Conservation (phyloP, 2,888 invertebrate genomes). For the Teinopalpus imperialis region DNA sequence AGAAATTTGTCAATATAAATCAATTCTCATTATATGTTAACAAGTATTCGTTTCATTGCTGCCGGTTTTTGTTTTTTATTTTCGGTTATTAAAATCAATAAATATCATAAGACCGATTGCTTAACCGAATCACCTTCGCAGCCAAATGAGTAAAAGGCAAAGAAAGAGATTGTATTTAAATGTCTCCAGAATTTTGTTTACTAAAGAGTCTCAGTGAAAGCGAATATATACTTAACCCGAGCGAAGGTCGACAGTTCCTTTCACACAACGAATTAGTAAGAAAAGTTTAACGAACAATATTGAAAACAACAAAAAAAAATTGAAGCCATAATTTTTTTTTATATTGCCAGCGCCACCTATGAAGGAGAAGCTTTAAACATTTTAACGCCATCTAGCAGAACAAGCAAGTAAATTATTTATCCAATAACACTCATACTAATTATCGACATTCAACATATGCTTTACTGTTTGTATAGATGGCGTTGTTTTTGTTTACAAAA, state of each 20-base stretch:
- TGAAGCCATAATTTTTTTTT: conserved; percentile 24
- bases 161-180: conserved; percentile 56
- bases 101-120: conserved; percentile 34
- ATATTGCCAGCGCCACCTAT: conserved; percentile 50
- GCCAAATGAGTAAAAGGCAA: conserved; percentile 54
- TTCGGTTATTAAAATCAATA: conserved; percentile 19
- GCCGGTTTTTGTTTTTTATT: conserved; percentile 15
- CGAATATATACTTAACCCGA: conserved; percentile 41
- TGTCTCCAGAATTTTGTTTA: conserved; percentile 65
- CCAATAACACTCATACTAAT: background rate
- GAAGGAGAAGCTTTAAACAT: conserved; percentile 1
- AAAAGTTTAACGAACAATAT: conserved; percentile 3
- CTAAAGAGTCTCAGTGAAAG: conserved; percentile 64
- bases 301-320: too few relatives aligned
- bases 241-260: conserved; percentile 49
- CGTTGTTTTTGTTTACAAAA: background rate
- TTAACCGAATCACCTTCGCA: conserved; percentile 58
- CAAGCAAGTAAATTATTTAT: too few relatives aligned
- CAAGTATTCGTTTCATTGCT: background rate
- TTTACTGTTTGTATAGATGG: background rate
- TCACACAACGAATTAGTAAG: conserved; percentile 3
- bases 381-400: conserved; percentile 36
- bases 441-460: background rate
- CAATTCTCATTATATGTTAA: conserved; percentile 16
- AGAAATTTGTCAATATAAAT: conserved; percentile 29